Percentiles rank a stretch among this genome's conserved stretches.
Conservation (phyloP, 2,797 vertebrate species). For the Chlorospingus flavigularis region DNA sequence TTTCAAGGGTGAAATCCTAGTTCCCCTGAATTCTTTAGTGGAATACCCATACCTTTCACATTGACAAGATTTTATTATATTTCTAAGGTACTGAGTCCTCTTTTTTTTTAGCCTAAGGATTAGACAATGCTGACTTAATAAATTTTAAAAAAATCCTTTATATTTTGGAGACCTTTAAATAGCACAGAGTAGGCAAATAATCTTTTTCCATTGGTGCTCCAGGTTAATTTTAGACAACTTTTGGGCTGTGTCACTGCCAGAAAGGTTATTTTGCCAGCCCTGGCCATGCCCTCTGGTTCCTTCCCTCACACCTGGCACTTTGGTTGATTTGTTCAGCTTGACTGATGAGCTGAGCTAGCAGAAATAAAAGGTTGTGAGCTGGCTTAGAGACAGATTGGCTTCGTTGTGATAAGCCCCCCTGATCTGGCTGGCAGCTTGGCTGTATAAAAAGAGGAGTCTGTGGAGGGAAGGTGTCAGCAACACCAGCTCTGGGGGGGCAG, state of each 20-base stretch:
- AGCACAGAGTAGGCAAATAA: not conserved
- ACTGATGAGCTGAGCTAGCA: not conserved
- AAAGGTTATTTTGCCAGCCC: not conserved
- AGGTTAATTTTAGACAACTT: not conserved
- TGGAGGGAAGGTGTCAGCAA: not conserved
- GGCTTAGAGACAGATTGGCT: not conserved
- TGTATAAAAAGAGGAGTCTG: not conserved
- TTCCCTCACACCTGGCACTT: not conserved
- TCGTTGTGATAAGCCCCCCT: accelerated
- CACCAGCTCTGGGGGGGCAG: not conserved
- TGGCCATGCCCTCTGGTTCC: not conserved
- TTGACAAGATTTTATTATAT: not conserved
- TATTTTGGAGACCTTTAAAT: not conserved
- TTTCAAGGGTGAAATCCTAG: not conserved
- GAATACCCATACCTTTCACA: not conserved
- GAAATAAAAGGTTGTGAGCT: not conserved
- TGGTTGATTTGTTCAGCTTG: not conserved
- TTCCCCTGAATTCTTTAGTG: not conserved
- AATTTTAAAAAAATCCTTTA: not conserved
- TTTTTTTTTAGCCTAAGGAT: not conserved
- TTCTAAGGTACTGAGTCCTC: not conserved
- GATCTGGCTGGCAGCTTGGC: not conserved
- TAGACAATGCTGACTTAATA: not conserved
- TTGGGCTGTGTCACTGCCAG: not conserved
- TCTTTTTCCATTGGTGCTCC: not conserved